These are phyloP conservation scores for Trichomalopsis sarcophagae DNA, from an alignment of 1,140 invertebrate genomes.

Conservation along the genomic window DNA sequence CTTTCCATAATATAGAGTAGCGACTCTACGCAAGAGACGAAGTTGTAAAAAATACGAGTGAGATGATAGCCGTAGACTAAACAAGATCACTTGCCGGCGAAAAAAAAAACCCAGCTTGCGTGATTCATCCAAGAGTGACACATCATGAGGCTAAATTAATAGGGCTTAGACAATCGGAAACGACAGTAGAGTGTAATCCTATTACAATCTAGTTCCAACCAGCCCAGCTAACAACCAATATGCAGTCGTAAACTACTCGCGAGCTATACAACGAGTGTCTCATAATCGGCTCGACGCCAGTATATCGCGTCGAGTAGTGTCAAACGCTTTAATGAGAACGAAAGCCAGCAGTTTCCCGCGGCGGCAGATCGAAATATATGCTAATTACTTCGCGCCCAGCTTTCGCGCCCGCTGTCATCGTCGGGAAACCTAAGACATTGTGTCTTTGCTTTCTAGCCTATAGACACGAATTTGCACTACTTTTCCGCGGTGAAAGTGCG, in stretches of 20 bases:
- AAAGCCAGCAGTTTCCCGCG: neutral
- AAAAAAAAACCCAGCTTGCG: neutral
- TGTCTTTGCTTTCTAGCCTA: neutral
- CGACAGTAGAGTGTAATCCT: neutral
- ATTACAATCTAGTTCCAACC: conserved; percentile 5
- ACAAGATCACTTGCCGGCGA: no score
- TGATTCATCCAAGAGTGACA: neutral
- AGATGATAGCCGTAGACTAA: no score
- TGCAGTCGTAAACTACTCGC: neutral
- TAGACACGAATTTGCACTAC: no score
- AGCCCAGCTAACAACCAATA: neutral
- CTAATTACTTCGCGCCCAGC: neutral
- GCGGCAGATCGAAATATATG: conserved; percentile 1
- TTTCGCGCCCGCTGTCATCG: neutral
- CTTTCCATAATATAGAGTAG: no score
- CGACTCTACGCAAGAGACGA: no score
- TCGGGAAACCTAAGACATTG: neutral
- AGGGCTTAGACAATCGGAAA: neutral
- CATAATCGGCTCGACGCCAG: neutral
- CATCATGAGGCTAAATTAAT: neutral
- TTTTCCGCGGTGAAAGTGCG: no score
- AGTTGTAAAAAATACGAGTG: no score
- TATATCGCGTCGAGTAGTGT: neutral
- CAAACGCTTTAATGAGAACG: neutral
- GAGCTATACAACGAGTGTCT: neutral